Base-by-base conservation (phyloP, 2,113 vertebrate genomes). In the Engraulis encrasicolus region DNA sequence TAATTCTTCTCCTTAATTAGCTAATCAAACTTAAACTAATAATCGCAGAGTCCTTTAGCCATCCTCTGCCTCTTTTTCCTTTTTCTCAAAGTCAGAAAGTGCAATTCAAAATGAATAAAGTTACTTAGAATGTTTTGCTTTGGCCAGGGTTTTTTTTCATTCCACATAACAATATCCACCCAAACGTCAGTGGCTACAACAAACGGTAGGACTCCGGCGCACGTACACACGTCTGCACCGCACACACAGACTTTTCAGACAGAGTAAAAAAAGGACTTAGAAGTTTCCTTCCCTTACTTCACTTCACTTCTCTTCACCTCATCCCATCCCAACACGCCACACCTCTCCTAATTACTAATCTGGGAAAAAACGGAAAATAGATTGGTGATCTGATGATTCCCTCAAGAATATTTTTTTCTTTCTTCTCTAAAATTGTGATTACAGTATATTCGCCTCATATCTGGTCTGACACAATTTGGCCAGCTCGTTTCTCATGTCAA, bases 101-200 rank as follows among this genome's bases (percentile, higher is more conserved):
- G 94, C 94, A 95, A 93, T 94, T 95, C 52, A 92, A 93, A 93
- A 94, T 86, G 92, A 93, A 92, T 86, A 91, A 90, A 92, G 89
- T 89, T 89, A 92, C 87, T 92, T 81, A 88, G 84, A 90, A 93
- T 89, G 91, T 90, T 94, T 93, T 89, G 90, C 95, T 96, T 96
- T 95, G 94, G 94, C 93, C 94, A 92, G 93, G 95, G 3, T 45
- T 45, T 45, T 45, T 45, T 95, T 94, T 34, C 90, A 83, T 92
- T 93, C 88, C 88, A 93, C 86, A 81, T 90, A 86, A 85, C 84
- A 83, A 92, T 86, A 86, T 85, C 87, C 87, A 90, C 90, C 81
- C 86, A 91, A 91, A 87, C 90, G 88, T 91, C 89, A 91, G 93
- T 90, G 89, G 83, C 87, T 93, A 93, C 89, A 90, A 91, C 89